Conservation (phyloP, 2,888 invertebrate genomes). For the Ochropleura leucogaster region DNA sequence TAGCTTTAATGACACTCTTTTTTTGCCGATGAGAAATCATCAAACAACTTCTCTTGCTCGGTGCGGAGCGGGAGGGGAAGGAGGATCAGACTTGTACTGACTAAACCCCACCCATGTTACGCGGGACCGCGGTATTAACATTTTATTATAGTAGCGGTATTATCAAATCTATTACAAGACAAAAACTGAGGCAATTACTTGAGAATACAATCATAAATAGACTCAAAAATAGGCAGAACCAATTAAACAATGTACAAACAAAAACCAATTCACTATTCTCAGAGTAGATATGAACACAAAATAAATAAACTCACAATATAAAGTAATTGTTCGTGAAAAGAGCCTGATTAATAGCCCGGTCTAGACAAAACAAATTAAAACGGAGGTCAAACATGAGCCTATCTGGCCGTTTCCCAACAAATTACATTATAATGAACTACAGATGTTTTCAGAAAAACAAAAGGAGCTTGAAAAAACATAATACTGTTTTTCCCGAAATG, state of each 20-base stretch:
- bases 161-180: neutral
- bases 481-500: slow-evolving; percentile 15
- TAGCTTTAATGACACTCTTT: too few relatives aligned
- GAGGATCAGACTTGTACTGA: too few relatives aligned
- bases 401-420: slow-evolving; percentile 35
- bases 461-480: slow-evolving; percentile 14
- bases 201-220: neutral
- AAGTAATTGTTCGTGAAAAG: slow-evolving; percentile 43
- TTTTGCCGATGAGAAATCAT: too few relatives aligned
- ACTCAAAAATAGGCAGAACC: neutral
- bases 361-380: slow-evolving; percentile 59
- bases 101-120: too few relatives aligned
- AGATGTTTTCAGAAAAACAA: slow-evolving; percentile 43
- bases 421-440: slow-evolving; percentile 42
- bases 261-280: neutral
- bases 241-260: slow-evolving; percentile 15
- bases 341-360: slow-evolving; percentile 49
- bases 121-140: neutral
- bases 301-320: slow-evolving; percentile 35
- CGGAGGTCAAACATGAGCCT: slow-evolving; percentile 39
- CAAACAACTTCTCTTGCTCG: too few relatives aligned
- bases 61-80: too few relatives aligned
- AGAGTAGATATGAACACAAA: slow-evolving; percentile 22
- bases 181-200: neutral
- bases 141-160: neutral